phyloP scores from a whole-genome alignment of 2,113 vertebrate species.

The Tachycineta bicolor region DNA sequence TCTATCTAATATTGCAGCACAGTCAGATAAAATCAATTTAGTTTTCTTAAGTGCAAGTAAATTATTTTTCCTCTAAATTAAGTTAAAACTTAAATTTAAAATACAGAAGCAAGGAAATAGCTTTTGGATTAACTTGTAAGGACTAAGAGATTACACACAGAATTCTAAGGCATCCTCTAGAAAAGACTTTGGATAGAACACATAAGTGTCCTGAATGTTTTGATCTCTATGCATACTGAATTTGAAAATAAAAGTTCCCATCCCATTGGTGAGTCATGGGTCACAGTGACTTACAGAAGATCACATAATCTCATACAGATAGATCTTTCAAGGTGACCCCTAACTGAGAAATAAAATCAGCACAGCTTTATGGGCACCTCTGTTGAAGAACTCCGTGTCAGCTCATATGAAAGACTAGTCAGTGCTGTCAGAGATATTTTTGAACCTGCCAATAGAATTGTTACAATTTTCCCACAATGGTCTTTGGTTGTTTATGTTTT shows the following conservation, averaged over 20 bases:
- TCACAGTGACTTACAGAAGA: slow-evolving; percentile 37
- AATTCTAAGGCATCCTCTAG: neutral
- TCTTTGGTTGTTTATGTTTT: neutral
- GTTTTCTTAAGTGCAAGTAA: neutral
- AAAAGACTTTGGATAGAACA: neutral
- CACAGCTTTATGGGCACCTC: slow-evolving; percentile 11
- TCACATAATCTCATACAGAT: neutral
- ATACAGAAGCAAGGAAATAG: neutral
- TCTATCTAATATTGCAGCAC: neutral
- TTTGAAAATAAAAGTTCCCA: neutral
- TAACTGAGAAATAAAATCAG: slow-evolving; percentile 47
- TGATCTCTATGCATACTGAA: neutral
- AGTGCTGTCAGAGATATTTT: slow-evolving; percentile 33
- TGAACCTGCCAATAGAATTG: slow-evolving; percentile 9
- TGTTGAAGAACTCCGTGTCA: neutral
- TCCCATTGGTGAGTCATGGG: slow-evolving; percentile 14
- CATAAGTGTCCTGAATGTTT: neutral
- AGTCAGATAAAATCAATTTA: neutral
- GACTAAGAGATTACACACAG: neutral
- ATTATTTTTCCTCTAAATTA: neutral
- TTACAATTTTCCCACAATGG: slow-evolving; percentile 10
- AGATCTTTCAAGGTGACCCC: slow-evolving; percentile 43
- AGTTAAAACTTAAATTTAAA: slow-evolving; percentile 15
- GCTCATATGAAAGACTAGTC: neutral
- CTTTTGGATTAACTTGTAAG: neutral